phyloP scores from a whole-genome alignment of 2,797 vertebrate genomes.

The Acrossocheilus wenchowensis region DNA sequence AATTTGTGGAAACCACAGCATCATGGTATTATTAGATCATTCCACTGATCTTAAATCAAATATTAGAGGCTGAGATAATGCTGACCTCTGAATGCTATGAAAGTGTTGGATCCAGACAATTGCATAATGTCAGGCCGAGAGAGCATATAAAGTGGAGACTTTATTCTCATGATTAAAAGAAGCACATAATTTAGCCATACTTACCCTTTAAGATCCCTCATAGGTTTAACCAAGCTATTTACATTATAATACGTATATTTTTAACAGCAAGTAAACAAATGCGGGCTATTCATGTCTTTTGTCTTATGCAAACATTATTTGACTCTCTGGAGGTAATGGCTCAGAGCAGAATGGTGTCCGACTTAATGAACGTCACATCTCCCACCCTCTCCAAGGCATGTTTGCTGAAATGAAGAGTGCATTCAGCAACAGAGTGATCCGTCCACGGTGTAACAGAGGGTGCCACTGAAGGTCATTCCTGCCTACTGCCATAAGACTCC shows the following conservation, averaged over 20 bases:
- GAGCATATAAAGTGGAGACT: slow-evolving; percentile 19
- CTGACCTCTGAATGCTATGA: slow-evolving; percentile 33
- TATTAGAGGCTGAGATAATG: slow-evolving; percentile 19
- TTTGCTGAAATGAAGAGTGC: slow-evolving; percentile 37
- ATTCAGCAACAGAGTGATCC: slow-evolving; percentile 39
- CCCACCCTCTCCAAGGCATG: slow-evolving; percentile 42
- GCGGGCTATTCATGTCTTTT: slow-evolving; percentile 13
- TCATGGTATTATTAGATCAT: background rate
- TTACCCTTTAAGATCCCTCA: slow-evolving; percentile 8
- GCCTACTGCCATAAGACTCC: slow-evolving; percentile 44
- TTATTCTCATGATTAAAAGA: slow-evolving; percentile 39
- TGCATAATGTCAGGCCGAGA: slow-evolving; percentile 2
- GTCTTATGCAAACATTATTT: slow-evolving; percentile 31
- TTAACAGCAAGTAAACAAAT: slow-evolving; percentile 25
- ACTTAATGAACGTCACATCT: slow-evolving; percentile 32
- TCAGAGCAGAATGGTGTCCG: slow-evolving; percentile 33
- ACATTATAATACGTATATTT: background rate
- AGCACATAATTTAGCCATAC: slow-evolving; percentile 3
- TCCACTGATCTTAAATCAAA: slow-evolving; percentile 27
- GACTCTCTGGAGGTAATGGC: slow-evolving; percentile 38
- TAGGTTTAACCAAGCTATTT: background rate
- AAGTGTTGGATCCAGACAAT: slow-evolving; percentile 21
- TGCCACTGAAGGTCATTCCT: slow-evolving; percentile 49
- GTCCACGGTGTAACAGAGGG: slow-evolving; percentile 28
- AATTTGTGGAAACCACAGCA: slow-evolving; percentile 31